A percentile compares a stretch with the other conserved stretches of the same genome.
Conservation (phyloP, 2,113 vertebrate species). For the Heteronetta atricapilla region DNA sequence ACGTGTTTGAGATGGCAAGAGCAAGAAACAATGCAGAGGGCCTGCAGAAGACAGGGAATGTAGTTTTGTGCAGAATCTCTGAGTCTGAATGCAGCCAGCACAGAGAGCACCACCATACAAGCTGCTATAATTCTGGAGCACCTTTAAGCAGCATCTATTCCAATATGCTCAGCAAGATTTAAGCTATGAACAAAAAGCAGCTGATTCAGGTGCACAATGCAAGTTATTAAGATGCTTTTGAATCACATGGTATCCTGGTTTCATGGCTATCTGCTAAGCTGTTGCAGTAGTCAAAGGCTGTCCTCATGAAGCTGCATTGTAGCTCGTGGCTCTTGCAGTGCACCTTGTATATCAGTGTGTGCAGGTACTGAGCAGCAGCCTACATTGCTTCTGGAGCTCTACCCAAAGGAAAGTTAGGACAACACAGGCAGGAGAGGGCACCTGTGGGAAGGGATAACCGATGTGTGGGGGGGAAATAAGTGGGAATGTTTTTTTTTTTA, state of each 20-base stretch:
- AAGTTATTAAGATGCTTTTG: background rate
- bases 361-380: accelerated
- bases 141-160: background rate
- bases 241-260: background rate
- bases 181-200: background rate
- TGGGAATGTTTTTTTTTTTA: background rate
- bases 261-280: background rate
- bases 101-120: background rate
- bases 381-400: background rate
- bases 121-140: background rate
- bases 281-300: background rate
- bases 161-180: background rate
- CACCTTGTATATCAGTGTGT: accelerated
- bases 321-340: background rate
- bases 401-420: background rate
- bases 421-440: background rate
- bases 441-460: background rate
- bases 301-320: background rate
- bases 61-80: background rate
- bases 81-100: background rate
- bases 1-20: background rate
- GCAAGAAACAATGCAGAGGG: background rate
- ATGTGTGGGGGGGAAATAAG: accelerated
- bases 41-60: background rate
- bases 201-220: background rate